A percentile compares a stretch with the other conserved stretches of the same genome.
These are phyloP conservation scores for Oryzias javanicus DNA, from an alignment of 2,113 vertebrate species.

Conservation along the genomic window DNA sequence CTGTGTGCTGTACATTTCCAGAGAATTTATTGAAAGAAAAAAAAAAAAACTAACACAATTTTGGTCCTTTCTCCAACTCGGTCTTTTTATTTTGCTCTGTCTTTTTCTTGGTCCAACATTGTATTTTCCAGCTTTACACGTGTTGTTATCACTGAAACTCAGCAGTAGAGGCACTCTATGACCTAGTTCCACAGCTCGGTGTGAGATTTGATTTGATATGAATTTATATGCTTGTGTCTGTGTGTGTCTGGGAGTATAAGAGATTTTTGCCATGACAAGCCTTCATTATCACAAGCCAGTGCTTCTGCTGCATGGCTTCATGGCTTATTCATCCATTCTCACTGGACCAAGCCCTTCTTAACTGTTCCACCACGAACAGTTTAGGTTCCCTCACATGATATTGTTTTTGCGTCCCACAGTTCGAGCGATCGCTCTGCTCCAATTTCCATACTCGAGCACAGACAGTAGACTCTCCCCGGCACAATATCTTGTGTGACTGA, in stretches of 20 bases:
- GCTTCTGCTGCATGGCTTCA: constrained; percentile 38
- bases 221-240: constrained; percentile 44
- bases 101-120: constrained; percentile 26
- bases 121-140: constrained; percentile 30
- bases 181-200: constrained; percentile 61
- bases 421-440: constrained; percentile 32
- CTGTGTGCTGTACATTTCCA: too few species aligned
- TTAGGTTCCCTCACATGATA: constrained; percentile 47
- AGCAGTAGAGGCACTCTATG: constrained; percentile 52
- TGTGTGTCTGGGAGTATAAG: constrained; percentile 21
- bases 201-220: constrained; percentile 65
- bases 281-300: constrained; percentile 59
- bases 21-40: not conserved
- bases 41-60: not conserved
- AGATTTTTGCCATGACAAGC: constrained; percentile 42
- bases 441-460: constrained; percentile 32
- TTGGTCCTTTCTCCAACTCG: constrained; percentile 13
- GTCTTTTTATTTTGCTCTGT: not conserved
- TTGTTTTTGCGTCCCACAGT: constrained; percentile 34
- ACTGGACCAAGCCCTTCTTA: constrained; percentile 34
- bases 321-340: constrained; percentile 56
- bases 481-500: constrained; percentile 33
- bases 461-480: constrained; percentile 25
- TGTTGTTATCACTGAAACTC: constrained; percentile 58
- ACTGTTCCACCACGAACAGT: constrained; percentile 47